Base-by-base conservation (phyloP, 2,888 invertebrate species). In the Cantharis rufa region DNA sequence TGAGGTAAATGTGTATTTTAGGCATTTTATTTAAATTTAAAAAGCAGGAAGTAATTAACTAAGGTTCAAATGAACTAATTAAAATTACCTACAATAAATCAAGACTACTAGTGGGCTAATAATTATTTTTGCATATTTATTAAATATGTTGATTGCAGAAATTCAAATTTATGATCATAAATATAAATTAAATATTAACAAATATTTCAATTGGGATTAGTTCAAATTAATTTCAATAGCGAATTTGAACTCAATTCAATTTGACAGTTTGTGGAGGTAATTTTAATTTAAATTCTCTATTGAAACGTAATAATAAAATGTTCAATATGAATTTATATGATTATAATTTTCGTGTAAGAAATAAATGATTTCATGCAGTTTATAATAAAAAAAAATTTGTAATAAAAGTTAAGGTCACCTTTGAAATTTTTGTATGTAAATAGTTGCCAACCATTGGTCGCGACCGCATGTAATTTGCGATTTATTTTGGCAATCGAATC, bases 361-460 rank as follows among this genome's bases (percentile, higher is more conserved):
- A 48, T 48, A 48, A 48, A n/a, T 48, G 48, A 48, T 48, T 48
- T n/a, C 48, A 48, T 48, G 48, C 5, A 7, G n/a, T 48, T 48
- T 48, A 7, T 3, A 48, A n/a, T n/a, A n/a, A 48, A 48, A 48
- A 48, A 48, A 48, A n/a, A 48, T n/a, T 48, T 48, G 7, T n/a
- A 48, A 48, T 48, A 48, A 48, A 63, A 66, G n/a, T 66, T 66
- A 66, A 66, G 64, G 64, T 66, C 64, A 66, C 64, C 64, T 66
- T 66, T 66, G 48, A 48, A 48, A 48, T 48, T 48, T 48, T n/a
- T 48, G 48, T 48, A 48, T 48, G 48, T 48, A 66, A 21, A 66
- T 24, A 66, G 24, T 66, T 66, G 72, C 66, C 71, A 72, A 72
- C 66, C 48, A 18, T 28, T 66, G 24, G 24, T 21, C 24, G 64